Conservation (phyloP, 2,113 vertebrate genomes). For the Uropsilus gracilis region DNA sequence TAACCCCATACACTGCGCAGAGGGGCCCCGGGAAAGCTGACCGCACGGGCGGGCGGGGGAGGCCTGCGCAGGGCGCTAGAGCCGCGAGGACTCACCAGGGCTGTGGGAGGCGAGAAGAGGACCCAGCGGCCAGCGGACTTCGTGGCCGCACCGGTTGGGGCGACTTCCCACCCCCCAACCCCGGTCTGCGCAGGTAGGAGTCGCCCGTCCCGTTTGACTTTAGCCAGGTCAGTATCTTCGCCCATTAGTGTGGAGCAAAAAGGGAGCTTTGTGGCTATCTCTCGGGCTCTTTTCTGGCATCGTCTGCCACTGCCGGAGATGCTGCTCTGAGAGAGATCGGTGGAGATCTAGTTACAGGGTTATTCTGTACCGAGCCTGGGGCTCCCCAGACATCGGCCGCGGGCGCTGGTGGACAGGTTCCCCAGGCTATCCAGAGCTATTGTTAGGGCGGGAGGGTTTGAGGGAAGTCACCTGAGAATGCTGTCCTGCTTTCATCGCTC, state of each 20-base stretch:
- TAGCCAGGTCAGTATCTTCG: background rate
- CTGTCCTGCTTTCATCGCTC: background rate
- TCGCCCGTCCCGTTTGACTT: background rate
- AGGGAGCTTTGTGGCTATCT: background rate
- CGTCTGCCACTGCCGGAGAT: background rate
- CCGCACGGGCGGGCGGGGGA: slow-evolving; percentile 44
- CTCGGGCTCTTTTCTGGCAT: background rate
- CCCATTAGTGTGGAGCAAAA: background rate
- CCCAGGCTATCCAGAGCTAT: background rate
- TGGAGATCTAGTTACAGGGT: background rate
- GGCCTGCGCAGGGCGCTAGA: background rate
- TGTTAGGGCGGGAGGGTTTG: background rate
- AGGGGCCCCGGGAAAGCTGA: slow-evolving; percentile 77
- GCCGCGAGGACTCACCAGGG: background rate
- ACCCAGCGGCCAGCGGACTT: background rate
- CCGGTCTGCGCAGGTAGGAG: slow-evolving; percentile 4
- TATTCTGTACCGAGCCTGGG: background rate
- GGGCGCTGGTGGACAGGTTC: background rate
- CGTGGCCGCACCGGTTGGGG: background rate
- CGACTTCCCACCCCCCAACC: background rate
- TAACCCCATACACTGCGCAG: slow-evolving; percentile 99
- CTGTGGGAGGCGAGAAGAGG: background rate
- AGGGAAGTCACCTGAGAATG: background rate
- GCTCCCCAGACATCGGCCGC: background rate
- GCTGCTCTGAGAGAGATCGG: background rate